These are phyloP conservation scores for Drosophila neocordata DNA, from an alignment of 1,140 invertebrate genomes.

Conservation along the genomic window DNA sequence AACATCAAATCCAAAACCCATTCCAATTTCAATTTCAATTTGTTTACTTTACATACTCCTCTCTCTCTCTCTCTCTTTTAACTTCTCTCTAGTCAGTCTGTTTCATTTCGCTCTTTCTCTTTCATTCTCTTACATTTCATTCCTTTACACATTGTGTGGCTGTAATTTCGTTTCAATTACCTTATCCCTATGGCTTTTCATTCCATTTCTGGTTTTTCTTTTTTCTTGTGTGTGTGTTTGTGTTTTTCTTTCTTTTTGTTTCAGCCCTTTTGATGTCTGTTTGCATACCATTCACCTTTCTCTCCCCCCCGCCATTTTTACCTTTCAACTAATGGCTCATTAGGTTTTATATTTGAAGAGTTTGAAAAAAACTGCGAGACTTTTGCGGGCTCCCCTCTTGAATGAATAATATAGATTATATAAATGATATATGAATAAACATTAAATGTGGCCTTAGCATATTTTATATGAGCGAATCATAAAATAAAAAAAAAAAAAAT, in stretches of 20 bases:
- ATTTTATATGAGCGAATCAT: constrained; percentile 57
- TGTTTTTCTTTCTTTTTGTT: constrained; percentile 32
- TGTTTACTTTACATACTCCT: constrained; percentile 17
- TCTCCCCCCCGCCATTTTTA: not conserved
- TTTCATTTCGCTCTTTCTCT: not conserved
- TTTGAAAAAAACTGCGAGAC: not conserved
- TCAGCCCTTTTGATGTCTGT: constrained; percentile 7
- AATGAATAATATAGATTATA: constrained; percentile 45
- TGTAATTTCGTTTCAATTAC: constrained; percentile 37
- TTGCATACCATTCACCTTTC: constrained; percentile 2
- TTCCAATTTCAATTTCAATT: constrained; percentile 17
- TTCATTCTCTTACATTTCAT: constrained; percentile 20
- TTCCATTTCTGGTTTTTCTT: constrained; percentile 16
- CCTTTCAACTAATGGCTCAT: constrained; percentile 37
- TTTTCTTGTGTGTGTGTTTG: not conserved
- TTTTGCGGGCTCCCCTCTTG: constrained; percentile 36
- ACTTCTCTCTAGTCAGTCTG: constrained; percentile 12
- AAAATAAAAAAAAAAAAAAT: constrained; percentile 30
- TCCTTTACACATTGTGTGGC: constrained; percentile 28
- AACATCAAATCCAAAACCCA: not conserved
- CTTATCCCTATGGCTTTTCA: constrained; percentile 30
- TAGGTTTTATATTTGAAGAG: constrained; percentile 24
- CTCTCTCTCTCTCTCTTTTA: not conserved
- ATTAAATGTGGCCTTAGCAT: constrained; percentile 78
- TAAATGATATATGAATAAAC: constrained; percentile 40